phyloP scores from a whole-genome alignment of 2,797 vertebrate species.

The Enteromius anoplus region DNA sequence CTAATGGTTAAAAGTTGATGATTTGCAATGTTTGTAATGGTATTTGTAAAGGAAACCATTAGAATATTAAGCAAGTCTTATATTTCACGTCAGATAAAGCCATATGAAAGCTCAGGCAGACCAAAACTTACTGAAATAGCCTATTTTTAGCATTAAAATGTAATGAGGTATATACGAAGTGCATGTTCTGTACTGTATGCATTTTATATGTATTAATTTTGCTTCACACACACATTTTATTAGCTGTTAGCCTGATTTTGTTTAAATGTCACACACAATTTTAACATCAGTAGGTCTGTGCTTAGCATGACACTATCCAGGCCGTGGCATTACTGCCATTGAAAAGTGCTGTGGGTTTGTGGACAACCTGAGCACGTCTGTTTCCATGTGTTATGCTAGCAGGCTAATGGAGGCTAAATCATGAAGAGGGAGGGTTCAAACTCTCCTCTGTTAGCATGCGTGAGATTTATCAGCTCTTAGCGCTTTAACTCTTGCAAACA shows the following conservation, averaged over 20 bases:
- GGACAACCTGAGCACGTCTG: conserved; percentile 17
- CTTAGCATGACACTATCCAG: conserved; percentile 31
- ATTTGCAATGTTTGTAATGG: not conserved
- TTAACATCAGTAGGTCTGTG: not conserved
- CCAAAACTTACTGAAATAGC: not conserved
- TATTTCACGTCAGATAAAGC: not conserved
- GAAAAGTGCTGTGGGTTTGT: conserved; percentile 27
- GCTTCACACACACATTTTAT: not conserved
- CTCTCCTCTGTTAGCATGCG: conserved; percentile 19
- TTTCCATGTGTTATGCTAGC: conserved; percentile 33
- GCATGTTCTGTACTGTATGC: not conserved
- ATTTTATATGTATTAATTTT: not conserved
- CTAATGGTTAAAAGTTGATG: not conserved
- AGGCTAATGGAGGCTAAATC: conserved; percentile 52
- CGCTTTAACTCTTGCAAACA: conserved; percentile 50
- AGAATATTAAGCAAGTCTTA: not conserved
- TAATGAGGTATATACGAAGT: not conserved
- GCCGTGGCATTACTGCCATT: not conserved
- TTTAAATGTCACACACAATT: not conserved
- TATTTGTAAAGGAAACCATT: not conserved
- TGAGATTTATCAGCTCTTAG: conserved; percentile 52
- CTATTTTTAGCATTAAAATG: not conserved
- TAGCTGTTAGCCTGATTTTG: not conserved
- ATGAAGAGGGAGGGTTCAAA: conserved; percentile 24
- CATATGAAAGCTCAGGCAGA: not conserved